A percentile compares a stretch with the other conserved stretches of the same genome.
These are phyloP conservation scores for Drosophila subobscura DNA, from an alignment of 1,140 invertebrate genomes.

Conservation along the genomic window DNA sequence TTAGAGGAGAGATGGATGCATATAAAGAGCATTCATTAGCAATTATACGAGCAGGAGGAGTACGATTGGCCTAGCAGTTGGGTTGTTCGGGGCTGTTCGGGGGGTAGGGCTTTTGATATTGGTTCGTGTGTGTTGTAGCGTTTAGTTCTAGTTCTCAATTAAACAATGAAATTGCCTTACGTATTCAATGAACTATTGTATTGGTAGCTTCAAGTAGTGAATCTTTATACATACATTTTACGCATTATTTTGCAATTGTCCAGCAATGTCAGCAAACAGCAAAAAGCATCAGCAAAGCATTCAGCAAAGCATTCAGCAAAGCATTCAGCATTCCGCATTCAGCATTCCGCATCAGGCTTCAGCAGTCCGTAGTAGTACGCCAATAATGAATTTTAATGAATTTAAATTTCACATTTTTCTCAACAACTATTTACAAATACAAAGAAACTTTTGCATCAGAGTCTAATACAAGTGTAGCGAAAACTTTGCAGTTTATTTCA, in stretches of 20 bases:
- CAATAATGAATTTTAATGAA: slow-evolving; percentile 30
- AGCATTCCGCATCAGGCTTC: slow-evolving; percentile 4
- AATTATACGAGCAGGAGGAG: too few relatives aligned
- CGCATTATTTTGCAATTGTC: slow-evolving; percentile 56
- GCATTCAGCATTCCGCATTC: too few relatives aligned
- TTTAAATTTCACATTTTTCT: slow-evolving; percentile 53
- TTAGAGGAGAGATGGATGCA: slow-evolving; percentile 9
- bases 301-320: neutral
- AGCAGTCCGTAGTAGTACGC: slow-evolving; percentile 26
- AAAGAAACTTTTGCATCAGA: slow-evolving; percentile 41
- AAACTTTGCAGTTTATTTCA: slow-evolving; percentile 73
- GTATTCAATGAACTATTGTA: slow-evolving; percentile 72
- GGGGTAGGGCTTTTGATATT: slow-evolving; percentile 29
- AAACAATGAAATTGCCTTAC: slow-evolving; percentile 74
- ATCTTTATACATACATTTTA: slow-evolving; percentile 67
- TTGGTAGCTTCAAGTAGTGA: slow-evolving; percentile 60
- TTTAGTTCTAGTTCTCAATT: slow-evolving; percentile 30
- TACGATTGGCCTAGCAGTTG: slow-evolving; percentile 41
- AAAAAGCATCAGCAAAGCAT: neutral
- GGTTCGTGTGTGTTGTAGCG: slow-evolving; percentile 12
- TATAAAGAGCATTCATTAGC: slow-evolving; percentile 13
- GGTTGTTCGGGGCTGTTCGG: slow-evolving; percentile 41
- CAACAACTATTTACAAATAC: slow-evolving; percentile 53
- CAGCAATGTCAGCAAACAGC: slow-evolving; percentile 29
- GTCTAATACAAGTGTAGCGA: slow-evolving; percentile 23